These are phyloP conservation scores for Meganola albula DNA, from an alignment of 2,888 invertebrate species.

Conservation along the genomic window DNA sequence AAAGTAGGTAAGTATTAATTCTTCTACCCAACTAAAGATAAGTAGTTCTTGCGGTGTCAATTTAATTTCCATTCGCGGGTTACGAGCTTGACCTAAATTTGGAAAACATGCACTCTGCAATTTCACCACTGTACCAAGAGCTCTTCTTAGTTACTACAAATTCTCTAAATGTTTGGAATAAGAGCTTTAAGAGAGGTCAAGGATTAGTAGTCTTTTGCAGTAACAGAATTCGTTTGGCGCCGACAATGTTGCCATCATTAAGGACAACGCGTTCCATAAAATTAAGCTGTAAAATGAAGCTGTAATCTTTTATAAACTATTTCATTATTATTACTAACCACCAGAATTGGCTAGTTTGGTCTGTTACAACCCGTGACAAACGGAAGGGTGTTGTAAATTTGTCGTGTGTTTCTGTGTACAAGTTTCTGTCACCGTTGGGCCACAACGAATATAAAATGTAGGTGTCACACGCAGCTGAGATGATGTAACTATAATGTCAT, in stretches of 20 bases:
- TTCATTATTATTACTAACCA: constrained; percentile 11
- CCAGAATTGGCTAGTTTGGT: no score
- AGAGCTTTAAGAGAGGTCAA: constrained; percentile 15
- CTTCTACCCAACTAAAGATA: constrained; percentile 11
- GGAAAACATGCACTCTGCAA: constrained; percentile 23
- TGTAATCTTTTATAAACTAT: constrained; percentile 25
- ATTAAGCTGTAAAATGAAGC: constrained; percentile 28
- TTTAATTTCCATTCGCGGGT: constrained; percentile 39
- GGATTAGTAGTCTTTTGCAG: constrained; percentile 12
- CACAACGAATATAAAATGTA: no score
- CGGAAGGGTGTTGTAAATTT: no score
- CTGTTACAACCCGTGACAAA: no score
- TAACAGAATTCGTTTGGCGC: constrained; percentile 19
- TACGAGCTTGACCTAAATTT: constrained; percentile 30
- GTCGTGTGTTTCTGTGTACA: no score
- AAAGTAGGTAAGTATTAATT: constrained; percentile 22
- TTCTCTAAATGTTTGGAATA: no score
- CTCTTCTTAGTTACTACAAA: no score
- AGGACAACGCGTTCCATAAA: constrained; percentile 21
- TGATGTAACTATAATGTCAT: no score
- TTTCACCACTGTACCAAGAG: constrained; percentile 15
- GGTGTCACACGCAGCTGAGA: no score
- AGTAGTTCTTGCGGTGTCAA: constrained; percentile 24
- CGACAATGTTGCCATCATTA: constrained; percentile 22
- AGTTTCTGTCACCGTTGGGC: no score